Evolutionary conservation across 2,888 invertebrate genomes (phyloP).

Genomic region (Pardosa pseudoannulata): DNA sequence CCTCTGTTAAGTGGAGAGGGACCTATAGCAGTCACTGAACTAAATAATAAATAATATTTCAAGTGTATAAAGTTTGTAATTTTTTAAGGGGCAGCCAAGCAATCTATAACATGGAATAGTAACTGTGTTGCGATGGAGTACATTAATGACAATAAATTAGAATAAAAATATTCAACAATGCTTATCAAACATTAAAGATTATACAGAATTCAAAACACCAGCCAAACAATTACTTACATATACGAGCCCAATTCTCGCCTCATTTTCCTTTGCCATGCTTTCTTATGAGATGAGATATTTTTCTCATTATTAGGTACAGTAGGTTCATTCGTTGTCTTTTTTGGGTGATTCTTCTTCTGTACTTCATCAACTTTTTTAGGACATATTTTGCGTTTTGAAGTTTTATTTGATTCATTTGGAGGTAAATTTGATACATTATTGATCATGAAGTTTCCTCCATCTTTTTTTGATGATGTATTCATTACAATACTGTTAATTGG

Average conservation of each 20-base stretch:
- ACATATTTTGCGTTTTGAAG: slow-evolving; percentile 19
- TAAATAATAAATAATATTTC: too few species aligned
- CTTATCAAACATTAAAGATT: too few species aligned
- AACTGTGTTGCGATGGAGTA: too few species aligned
- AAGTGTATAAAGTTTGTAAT: too few species aligned
- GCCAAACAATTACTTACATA: slow-evolving; percentile 72
- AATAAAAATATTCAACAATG: too few species aligned
- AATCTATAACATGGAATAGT: too few species aligned
- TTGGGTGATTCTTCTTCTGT: neutral
- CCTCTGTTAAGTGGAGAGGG: too few species aligned
- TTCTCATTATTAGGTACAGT: slow-evolving; percentile 8
- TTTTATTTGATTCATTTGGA: slow-evolving; percentile 11
- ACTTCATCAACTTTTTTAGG: slow-evolving; percentile 25
- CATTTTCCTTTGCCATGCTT: slow-evolving; percentile 69
- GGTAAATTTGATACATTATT: neutral
- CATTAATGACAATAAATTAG: too few species aligned
- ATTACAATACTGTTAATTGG: slow-evolving; percentile 13
- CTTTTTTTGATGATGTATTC: neutral
- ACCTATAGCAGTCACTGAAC: too few species aligned
- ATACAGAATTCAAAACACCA: too few species aligned
- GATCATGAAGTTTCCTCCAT: neutral
- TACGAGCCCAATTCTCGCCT: slow-evolving; percentile 69
- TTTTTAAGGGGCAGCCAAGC: too few species aligned
- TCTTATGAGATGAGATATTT: slow-evolving; percentile 57
- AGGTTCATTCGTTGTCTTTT: slow-evolving; percentile 27